Base-by-base conservation (phyloP, 2,797 vertebrate species). In the Eulemur rubriventer region DNA sequence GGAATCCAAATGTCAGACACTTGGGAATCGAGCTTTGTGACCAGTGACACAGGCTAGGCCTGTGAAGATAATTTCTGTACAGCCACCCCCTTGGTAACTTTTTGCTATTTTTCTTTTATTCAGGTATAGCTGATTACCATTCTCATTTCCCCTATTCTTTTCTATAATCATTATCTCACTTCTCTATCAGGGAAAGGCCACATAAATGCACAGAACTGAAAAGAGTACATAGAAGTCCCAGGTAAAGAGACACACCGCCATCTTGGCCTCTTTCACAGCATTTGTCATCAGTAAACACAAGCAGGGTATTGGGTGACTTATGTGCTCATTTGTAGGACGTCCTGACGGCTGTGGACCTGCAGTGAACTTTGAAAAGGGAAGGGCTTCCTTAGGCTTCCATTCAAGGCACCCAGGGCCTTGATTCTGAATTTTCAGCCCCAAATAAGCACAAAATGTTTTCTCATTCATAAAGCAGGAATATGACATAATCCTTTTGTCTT, bases 371-470 rank as follows among this genome's bases (percentile, higher is more conserved):
- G 14, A 33, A 95, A 75, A 86, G 17, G 72, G 26, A 81, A 85
- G 33, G 70, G 20, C 13, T 89, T 73, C 50, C n/a, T 41, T 20
- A 69, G 26, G 6, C 38, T 86, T 69, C 38, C 7, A 20, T 55
- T 70, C 26, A 75, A 75, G 38, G 33, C 17, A 70, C 38, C 6
- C 17, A 48, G 20, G 20, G 41, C 69, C 22, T 67, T 6, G 16
- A 12, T 85, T 90, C 43, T 75, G 52, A 95, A 67, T 90, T 92
- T 94, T 82, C 92, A 94, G 24, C 43, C 16, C 75, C 26, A 95
- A 35, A 78, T 38, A 18, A 69, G 8, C 70, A 41, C 41, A 88
- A 70, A 14, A n/a, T 89, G 10, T 79, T 86, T 90, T 90, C 41
- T 85, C 48, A 30, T n/a, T 52, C 22, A 46, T 87, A 57, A 92